Evolutionary conservation across 1,140 invertebrate species (phyloP), one percentile per base, ranked within the genome.

Genomic region (Drosophila chauvacae): DNA sequence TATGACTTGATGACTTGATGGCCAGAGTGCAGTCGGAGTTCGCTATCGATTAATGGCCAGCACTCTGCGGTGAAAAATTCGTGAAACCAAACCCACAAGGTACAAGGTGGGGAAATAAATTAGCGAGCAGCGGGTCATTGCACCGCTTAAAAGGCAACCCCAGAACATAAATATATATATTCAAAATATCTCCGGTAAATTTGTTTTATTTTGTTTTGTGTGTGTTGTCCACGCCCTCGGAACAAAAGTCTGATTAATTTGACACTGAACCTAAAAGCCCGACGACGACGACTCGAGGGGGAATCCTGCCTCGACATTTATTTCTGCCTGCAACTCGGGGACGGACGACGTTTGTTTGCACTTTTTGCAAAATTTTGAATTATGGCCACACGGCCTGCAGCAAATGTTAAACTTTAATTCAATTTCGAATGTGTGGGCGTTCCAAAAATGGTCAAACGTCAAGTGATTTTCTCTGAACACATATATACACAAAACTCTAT

Each of bases 161-260:
- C 61, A 77, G 65, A 80, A 83, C 64, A 69, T 57, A 83, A 88
- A 80, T 82, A 87, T 82, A 86, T 62, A 86, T 62, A 61, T 56
- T 30, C 30, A 18, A 37, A 70, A 59, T 73, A 75, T 60, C 59
- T 71, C 77, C 66, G 64, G 83, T 73, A 76, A 88, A 88, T 87
- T 87, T 87, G 80, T 84, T 55, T 77, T 84, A 62, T 64, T 81
- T 42, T 35, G 37, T 33, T 47, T 61, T 61, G 50, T 57, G 61
- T 61, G 59, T 61, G 59, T 65, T 70, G 66, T 69, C 66, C 73
- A 76, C 63, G 64, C 79, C 53, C 50, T 65, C 73, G 65, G 53
- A 82, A 82, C 71, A 76, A 90, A 82, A 88, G 84, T 78, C 84
- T 88, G 84, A 88, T 88, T 88, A 88, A 88, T 88, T 90, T 88